Conservation (phyloP, 2,888 invertebrate species). For the Stenoptilia bipunctidactyla region DNA sequence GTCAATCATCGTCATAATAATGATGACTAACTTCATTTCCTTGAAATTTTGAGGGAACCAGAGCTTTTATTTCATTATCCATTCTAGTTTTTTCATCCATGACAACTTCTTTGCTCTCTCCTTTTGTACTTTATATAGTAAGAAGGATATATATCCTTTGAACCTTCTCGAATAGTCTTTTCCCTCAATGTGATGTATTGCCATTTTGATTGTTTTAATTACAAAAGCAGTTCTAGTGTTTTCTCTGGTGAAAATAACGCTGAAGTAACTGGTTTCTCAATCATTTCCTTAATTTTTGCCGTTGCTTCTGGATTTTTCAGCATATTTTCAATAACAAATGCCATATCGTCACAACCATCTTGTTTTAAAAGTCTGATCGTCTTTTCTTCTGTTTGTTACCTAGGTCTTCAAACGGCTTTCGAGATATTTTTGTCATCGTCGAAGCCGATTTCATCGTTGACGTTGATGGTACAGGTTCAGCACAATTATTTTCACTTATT, state of each 20-base stretch:
- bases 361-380: slow-evolving; percentile 5
- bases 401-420: slow-evolving; percentile 3
- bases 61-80: slow-evolving; percentile 7
- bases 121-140: slow-evolving; percentile 5
- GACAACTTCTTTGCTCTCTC: slow-evolving; percentile 7
- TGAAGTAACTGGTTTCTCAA: neutral
- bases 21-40: slow-evolving; percentile 8
- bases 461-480: neutral
- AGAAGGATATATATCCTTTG: slow-evolving; percentile 3
- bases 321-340: slow-evolving; percentile 6
- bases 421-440: slow-evolving; percentile 2
- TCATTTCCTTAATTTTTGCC: neutral
- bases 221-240: neutral
- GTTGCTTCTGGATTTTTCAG: slow-evolving; percentile 5
- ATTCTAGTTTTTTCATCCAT: slow-evolving; percentile 6
- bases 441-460: neutral
- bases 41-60: slow-evolving; percentile 6
- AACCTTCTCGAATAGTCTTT: slow-evolving; percentile 4
- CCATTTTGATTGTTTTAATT: neutral
- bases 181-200: slow-evolving; percentile 6
- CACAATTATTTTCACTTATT: neutral
- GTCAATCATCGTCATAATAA: slow-evolving; percentile 12
- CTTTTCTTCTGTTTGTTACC: neutral
- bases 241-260: neutral
- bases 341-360: slow-evolving; percentile 2